Evolutionary conservation across 2,797 vertebrate species (phyloP).

Genomic region (Spatula versicolor): DNA sequence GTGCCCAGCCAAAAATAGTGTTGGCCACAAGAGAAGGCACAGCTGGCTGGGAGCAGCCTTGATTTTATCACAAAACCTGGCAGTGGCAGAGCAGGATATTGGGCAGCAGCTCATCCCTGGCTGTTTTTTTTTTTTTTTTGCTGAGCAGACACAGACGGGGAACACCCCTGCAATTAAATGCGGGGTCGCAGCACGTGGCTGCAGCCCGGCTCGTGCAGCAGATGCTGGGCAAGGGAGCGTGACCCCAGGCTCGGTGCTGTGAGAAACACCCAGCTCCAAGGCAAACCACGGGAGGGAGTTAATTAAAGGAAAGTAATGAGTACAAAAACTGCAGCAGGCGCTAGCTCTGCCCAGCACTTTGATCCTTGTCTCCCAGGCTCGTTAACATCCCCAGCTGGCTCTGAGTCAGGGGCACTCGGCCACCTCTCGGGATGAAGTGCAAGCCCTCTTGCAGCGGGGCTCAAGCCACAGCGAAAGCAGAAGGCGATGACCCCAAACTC

Average conservation of each 20-base stretch:
- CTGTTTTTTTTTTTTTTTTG: neutral
- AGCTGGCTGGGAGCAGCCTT: neutral
- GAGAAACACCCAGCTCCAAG: neutral
- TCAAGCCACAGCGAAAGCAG: neutral
- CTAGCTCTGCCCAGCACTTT: neutral
- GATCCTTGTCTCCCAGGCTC: neutral
- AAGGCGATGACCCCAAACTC: accelerated
- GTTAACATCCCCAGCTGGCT: neutral
- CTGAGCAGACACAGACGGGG: neutral
- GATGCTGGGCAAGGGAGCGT: accelerated
- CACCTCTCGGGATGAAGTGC: neutral
- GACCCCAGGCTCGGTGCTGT: neutral
- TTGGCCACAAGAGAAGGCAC: too few relatives aligned
- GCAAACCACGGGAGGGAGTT: neutral
- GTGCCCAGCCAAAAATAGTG: too few relatives aligned
- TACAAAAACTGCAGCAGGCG: neutral
- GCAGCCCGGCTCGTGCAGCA: neutral
- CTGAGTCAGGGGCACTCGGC: neutral
- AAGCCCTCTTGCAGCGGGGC: neutral
- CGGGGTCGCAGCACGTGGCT: neutral
- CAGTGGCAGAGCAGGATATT: accelerated
- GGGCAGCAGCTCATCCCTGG: neutral
- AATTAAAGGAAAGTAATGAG: neutral
- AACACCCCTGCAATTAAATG: neutral
- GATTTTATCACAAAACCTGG: neutral